Evolutionary conservation across 2,113 vertebrate genomes (phyloP), one percentile per base, ranked within the genome.

Genomic region (Psilopsiagon aurifrons): DNA sequence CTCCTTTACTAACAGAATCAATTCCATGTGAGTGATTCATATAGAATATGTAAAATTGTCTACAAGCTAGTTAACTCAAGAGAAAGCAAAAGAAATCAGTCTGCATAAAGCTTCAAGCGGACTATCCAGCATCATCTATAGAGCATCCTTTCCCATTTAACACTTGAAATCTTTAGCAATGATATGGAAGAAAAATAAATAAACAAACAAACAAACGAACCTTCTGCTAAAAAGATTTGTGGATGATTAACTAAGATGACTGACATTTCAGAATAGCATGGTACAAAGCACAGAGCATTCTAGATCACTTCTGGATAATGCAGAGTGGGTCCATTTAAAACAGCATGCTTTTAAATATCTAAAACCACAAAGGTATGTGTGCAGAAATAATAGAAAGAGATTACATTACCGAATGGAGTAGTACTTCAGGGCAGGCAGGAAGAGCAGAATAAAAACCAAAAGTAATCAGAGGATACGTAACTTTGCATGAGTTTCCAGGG

Each of bases 361-460:
- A 81, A 69, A 35, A 74, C 31, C 3, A 18, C 44, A 70, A 62
- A 83, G 29, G 44, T 16, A 83, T 2, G 2, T 31, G 35, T 6
- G 28, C 4, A 14, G 43, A 73, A 82, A 71, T 22, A 41, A 60
- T 51, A 39, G 75, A 10, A 60, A 28, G 13, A 57, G 2, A 54
- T 55, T 39, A 11, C 13, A 52, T 31, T 37, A 55, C 35, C 66
- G 57, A 88, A 73, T 3, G 7, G 13, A 76, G 17, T 7, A 82
- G 33, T 0, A 3, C 44, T n/a, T 68, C 22, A 20, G 14, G 49
- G 16, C 2, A 1, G 29, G 8, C 6, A 7, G 44, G 44, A 29
- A 73, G 31, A 69, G 52, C 20, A 71, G 57, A 86, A 47, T 28
- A 19, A 67, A 44, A 64, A 44, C 27, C 33, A 47, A 59, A 59